A percentile compares a stretch with the other conserved stretches of the same genome.
These are phyloP conservation scores for Dissostichus mawsoni DNA, from an alignment of 2,113 vertebrate species.

Conservation along the genomic window DNA sequence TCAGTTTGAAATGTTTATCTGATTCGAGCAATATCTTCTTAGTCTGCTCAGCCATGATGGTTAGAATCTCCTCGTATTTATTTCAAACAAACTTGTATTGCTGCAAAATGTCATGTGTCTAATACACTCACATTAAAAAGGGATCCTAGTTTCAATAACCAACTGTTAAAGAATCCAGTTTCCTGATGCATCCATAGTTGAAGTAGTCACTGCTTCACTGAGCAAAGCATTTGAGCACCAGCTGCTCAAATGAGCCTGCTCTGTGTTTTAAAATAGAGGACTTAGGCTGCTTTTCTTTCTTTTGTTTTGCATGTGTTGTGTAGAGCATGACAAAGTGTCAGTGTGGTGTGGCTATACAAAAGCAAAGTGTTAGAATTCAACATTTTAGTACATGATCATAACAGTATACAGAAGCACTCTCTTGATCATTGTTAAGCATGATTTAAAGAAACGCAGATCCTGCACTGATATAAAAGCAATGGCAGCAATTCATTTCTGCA, in stretches of 20 bases:
- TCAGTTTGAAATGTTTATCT: background rate
- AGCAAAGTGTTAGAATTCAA: background rate
- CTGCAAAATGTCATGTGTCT: background rate
- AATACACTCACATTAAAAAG: background rate
- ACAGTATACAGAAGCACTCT: background rate
- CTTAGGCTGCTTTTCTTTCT: background rate
- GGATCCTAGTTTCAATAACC: constrained; percentile 7
- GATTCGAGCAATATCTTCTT: background rate
- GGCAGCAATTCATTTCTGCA: background rate
- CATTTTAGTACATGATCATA: background rate
- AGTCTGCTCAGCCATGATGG: background rate
- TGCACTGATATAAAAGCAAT: background rate
- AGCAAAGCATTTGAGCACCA: constrained; percentile 44
- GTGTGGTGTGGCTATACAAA: background rate
- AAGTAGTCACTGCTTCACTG: constrained; percentile 41
- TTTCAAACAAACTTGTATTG: background rate
- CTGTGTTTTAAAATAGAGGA: constrained; percentile 34
- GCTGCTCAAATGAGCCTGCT: constrained; percentile 46
- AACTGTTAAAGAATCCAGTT: constrained; percentile 15
- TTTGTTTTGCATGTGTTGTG: background rate
- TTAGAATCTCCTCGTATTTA: background rate
- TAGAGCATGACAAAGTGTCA: constrained; percentile 1
- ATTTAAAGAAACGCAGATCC: background rate
- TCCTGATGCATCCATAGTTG: constrained; percentile 39
- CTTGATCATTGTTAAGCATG: background rate